Evolutionary conservation across 2,113 vertebrate genomes (phyloP).

Genomic region (Taurulus bubalis): DNA sequence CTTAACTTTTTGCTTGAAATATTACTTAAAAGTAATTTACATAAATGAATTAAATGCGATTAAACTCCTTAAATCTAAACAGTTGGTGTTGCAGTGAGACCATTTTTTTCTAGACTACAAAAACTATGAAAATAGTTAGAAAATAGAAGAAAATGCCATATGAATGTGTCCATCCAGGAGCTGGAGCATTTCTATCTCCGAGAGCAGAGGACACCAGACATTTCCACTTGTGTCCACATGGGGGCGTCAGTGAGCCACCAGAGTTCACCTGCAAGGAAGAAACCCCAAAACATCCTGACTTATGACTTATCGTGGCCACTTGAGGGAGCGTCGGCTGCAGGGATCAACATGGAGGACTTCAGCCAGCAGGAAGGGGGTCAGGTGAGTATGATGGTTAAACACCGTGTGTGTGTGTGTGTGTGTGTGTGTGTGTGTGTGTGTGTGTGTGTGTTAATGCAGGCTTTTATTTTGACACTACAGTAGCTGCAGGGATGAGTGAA

Average conservation of each 20-base stretch:
- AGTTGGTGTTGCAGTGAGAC: background rate
- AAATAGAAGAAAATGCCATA: no score
- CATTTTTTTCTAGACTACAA: no score
- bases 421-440: no score
- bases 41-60: background rate
- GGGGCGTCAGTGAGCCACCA: conserved; percentile 52
- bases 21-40: background rate
- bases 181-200: background rate
- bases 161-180: no score
- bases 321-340: conserved; percentile 49
- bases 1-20: no score
- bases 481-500: conserved; percentile 25
- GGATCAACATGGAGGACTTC: background rate
- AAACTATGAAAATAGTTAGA: background rate
- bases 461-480: conserved; percentile 29
- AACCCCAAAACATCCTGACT: no score
- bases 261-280: background rate
- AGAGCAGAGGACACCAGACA: background rate
- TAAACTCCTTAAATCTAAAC: background rate
- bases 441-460: background rate
- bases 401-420: no score
- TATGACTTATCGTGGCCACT: conserved; percentile 21
- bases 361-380: background rate
- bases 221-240: conserved; percentile 26
- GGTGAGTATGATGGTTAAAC: conserved; percentile 12